phyloP scores from a whole-genome alignment of 2,888 invertebrate species.

The Mythimna pallens region DNA sequence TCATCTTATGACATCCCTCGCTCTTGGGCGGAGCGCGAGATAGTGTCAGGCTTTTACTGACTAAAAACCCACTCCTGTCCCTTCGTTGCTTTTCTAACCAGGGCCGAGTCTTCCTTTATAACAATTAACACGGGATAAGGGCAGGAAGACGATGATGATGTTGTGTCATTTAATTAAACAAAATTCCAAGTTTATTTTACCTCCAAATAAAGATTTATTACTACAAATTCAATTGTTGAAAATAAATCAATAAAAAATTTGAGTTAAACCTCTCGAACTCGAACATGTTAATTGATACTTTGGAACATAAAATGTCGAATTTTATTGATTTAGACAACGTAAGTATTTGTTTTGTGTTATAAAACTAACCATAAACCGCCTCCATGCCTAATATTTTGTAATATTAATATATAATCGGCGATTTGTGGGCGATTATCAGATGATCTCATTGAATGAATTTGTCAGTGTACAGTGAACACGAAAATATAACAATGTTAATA shows the following conservation, averaged over 20 bases:
- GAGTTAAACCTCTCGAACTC: not conserved
- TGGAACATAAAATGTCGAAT: slow-evolving; percentile 19
- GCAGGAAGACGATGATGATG: no score
- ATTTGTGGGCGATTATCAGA: slow-evolving; percentile 20
- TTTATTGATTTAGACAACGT: slow-evolving; percentile 21
- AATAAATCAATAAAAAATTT: slow-evolving; percentile 7
- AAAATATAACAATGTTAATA: not conserved
- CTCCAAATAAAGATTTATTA: not conserved
- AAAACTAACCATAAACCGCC: slow-evolving; percentile 39
- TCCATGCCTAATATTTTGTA: slow-evolving; percentile 16
- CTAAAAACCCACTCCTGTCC: no score
- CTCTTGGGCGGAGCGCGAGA: no score
- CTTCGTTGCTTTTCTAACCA: no score
- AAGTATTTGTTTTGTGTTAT: slow-evolving; percentile 28
- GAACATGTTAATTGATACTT: slow-evolving; percentile 26
- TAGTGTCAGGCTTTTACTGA: no score
- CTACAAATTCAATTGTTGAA: not conserved
- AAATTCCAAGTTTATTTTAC: not conserved
- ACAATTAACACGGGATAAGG: no score
- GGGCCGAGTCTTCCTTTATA: no score
- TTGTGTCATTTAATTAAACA: not conserved
- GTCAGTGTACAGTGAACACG: not conserved
- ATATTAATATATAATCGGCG: slow-evolving; percentile 2
- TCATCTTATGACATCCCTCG: no score
- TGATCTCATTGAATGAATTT: slow-evolving; percentile 29